phyloP scores from a whole-genome alignment of 1,140 invertebrate genomes.

The Trichonephila inaurata region DNA sequence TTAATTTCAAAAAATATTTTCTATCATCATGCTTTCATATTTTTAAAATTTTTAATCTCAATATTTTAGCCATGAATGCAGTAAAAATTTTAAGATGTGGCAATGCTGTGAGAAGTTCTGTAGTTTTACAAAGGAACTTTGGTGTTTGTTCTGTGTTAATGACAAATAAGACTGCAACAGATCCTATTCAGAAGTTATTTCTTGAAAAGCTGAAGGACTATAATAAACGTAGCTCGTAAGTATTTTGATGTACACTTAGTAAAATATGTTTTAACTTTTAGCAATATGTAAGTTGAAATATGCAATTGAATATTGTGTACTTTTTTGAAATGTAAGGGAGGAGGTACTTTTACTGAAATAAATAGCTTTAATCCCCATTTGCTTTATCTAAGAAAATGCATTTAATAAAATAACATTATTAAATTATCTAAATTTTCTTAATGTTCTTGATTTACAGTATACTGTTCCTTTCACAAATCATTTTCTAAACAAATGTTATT shows the following conservation, averaged over 20 bases:
- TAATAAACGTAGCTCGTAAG: conserved; percentile 87
- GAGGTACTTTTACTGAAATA: no score
- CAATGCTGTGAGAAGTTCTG: not conserved
- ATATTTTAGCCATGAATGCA: conserved; percentile 38
- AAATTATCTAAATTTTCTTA: no score
- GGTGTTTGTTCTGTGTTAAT: conserved; percentile 51
- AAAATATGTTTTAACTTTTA: no score
- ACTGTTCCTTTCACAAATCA: no score
- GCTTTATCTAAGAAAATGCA: no score
- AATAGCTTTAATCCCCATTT: no score
- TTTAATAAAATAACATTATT: no score
- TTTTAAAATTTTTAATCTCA: not conserved
- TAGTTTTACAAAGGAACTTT: conserved; percentile 52
- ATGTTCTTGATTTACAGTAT: no score
- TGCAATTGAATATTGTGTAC: no score
- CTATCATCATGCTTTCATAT: not conserved
- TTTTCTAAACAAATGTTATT: no score
- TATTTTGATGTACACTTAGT: conserved; percentile 51
- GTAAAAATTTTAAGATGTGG: not conserved
- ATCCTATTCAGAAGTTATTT: conserved; percentile 96
- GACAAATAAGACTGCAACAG: conserved; percentile 81
- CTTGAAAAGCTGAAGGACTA: conserved; percentile 96
- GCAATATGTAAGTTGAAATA: no score
- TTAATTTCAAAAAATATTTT: not conserved
- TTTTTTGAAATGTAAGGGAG: no score